Base-by-base conservation (phyloP, 2,113 vertebrate genomes). In the Catharus fuscescens region DNA sequence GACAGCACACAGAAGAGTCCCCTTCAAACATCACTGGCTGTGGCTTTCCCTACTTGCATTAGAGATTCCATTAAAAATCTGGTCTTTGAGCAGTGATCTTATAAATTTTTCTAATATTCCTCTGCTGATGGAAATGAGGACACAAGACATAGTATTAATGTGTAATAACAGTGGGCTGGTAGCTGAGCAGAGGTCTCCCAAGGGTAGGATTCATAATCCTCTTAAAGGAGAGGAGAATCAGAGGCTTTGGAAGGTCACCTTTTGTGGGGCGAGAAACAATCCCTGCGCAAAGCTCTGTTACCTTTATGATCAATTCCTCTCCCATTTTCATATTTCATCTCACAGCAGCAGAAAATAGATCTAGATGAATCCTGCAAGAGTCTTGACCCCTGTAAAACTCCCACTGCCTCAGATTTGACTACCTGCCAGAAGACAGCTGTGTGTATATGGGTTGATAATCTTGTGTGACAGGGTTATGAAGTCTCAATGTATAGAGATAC, bases 211-310 rank as follows among this genome's bases (percentile, higher is more conserved):
- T 79, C 6, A 8, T 93, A 92, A 91, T 93, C 91, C 81, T 92
- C 76, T 91, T 95, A 87, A 7, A 50, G 53, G 45, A 93, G 78
- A 84, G 48, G 32, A 74, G 61, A 90, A 60, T 86, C 80, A 70
- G 83, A 95, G 78, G 73, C 78, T 92, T 88, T 79, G 80, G 60
- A 76, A 91, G 76, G 82, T 94, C 88, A 69, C 72, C 82, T 90
- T 78, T 67, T 80, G 62, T 0, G 0, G 72, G n/a, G 73, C 70
- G 62, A 84, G 89, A 85, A 82, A 20, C 36, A 70, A 52, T 79
- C 60, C 25, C 36, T 34, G 32, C 2, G 8, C 2, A 2, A 67
- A 80, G 28, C 79, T 80, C 42, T 86, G 16, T 38, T 56, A 13
- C 74, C 44, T 82, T 31, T 47, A 8, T 67, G 70, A 67, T 81